Evolutionary conservation across 2,888 invertebrate species (phyloP).

Genomic region (Cryptocephalus moraei): DNA sequence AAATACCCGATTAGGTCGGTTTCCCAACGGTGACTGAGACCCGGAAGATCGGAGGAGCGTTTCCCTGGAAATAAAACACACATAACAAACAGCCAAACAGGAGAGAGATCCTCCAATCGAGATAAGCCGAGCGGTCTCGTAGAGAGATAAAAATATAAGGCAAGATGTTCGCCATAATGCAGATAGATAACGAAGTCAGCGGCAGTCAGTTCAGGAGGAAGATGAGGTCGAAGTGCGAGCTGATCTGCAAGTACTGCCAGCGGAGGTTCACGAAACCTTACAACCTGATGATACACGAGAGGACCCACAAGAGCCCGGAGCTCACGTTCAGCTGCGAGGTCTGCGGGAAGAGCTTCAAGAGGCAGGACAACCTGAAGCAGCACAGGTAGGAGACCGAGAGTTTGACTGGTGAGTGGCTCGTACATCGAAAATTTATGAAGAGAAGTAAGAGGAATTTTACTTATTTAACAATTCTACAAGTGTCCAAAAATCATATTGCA

Average conservation of each 20-base stretch:
- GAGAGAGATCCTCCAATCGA: background rate
- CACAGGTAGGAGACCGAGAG: conserved; percentile 66
- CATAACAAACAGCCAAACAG: background rate
- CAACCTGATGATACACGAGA: conserved; percentile 96
- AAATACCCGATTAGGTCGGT: too few species aligned
- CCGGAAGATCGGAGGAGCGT: too few species aligned
- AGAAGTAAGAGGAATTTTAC: too few species aligned
- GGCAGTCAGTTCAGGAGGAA: conserved; percentile 78
- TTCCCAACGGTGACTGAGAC: too few species aligned
- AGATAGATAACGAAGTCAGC: conserved; percentile 79
- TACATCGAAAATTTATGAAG: too few species aligned
- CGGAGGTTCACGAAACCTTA: conserved; percentile 97
- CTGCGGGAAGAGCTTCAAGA: conserved; percentile 94
- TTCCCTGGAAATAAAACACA: too few species aligned
- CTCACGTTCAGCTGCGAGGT: conserved; percentile 95
- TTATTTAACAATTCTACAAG: too few species aligned
- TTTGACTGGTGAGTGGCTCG: too few species aligned
- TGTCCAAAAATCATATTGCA: too few species aligned
- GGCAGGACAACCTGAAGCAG: conserved; percentile 92
- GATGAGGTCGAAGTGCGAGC: conserved; percentile 92
- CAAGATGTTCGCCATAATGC: conserved; percentile 85
- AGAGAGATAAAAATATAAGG: conserved; percentile 20
- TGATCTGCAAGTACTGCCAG: conserved; percentile 96
- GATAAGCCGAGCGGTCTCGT: background rate
- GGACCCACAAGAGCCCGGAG: conserved; percentile 95